These are phyloP conservation scores for Vannuccia rotundouncinata DNA, from an alignment of 2,888 invertebrate species.

Conservation along the genomic window DNA sequence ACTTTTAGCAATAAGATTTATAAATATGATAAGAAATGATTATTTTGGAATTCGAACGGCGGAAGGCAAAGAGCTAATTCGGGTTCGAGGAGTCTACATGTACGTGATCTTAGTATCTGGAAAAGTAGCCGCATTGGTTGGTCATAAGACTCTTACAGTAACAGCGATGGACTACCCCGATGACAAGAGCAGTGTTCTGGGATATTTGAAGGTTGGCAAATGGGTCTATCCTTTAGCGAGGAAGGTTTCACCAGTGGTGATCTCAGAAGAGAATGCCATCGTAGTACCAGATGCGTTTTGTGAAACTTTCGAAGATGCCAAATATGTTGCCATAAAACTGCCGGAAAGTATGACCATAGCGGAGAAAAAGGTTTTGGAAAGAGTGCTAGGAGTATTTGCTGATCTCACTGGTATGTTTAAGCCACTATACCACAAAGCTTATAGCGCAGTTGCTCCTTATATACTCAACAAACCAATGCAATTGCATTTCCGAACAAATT, in stretches of 20 bases:
- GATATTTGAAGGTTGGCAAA: constrained; percentile 6
- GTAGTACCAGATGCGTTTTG: constrained; percentile 27
- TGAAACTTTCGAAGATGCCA: constrained; percentile 25
- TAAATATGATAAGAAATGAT: not conserved
- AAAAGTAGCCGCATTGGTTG: constrained; percentile 5
- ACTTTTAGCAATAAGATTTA: no score
- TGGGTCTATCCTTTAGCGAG: constrained; percentile 32
- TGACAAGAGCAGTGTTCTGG: not conserved
- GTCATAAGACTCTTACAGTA: not conserved
- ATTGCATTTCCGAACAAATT: not conserved
- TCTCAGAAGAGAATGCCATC: not conserved
- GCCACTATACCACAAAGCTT: not conserved
- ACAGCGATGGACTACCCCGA: constrained; percentile 7
- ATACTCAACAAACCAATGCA: not conserved
- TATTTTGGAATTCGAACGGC: not conserved
- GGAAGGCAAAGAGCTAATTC: constrained; percentile 2
- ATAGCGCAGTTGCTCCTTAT: not conserved
- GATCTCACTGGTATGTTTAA: constrained; percentile 1
- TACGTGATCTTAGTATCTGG: not conserved
- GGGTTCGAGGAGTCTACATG: constrained; percentile 21
- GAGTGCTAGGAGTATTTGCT: not conserved
- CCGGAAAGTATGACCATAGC: constrained; percentile 5
- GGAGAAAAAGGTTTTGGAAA: constrained; percentile 9
- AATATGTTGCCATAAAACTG: constrained; percentile 20
- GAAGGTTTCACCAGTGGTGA: not conserved